Evolutionary conservation across 1,140 invertebrate genomes (phyloP), one percentile per base, ranked within the genome.

Genomic region (Sipha flava): DNA sequence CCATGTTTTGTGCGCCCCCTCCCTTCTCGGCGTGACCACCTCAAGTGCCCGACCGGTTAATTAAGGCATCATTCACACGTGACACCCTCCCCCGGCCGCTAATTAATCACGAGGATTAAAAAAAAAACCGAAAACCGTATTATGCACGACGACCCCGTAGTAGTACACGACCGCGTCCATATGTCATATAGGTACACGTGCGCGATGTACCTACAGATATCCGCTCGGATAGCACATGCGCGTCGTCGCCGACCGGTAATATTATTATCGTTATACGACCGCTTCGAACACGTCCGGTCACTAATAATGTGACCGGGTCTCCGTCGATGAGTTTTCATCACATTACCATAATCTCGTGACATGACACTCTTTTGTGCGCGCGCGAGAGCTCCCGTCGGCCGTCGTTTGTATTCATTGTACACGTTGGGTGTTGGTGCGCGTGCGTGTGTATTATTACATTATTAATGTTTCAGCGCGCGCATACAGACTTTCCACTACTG

Each of bases 311-410:
- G n/a, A n/a, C n/a, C n/a, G n/a, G n/a, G n/a, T n/a, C n/a, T n/a
- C n/a, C n/a, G n/a, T n/a, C n/a, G n/a, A n/a, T n/a, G n/a, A n/a
- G n/a, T 59, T 66, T 75, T 54, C 72, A 54, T 37, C 72, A 37
- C 72, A 62, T 75, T 75, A 75, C 72, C 72, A 75, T 75, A 75
- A 75, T 75, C 72, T 75, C 72, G 49, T 75, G 72, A 75, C 72
- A 54, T 34, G 72, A 75, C 72, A 54, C 47, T 73, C 47, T 72
- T 72, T 72, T 54, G 70, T 73, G 68, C 68, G 57, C 57, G 16
- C 62, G 34, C 21, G 62, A 40, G 31, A 66, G 47, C 47, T 73
- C 70, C 47, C 47, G 70, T 73, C 26, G 70, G 64, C 68, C 68
- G 43, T 9, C 57, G 26, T 26, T 5, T 26, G n/a, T 59, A 5